A percentile compares a stretch with the other conserved stretches of the same genome.
phyloP scores from a whole-genome alignment of 2,113 vertebrate genomes.

The Heterochromis multidens region DNA sequence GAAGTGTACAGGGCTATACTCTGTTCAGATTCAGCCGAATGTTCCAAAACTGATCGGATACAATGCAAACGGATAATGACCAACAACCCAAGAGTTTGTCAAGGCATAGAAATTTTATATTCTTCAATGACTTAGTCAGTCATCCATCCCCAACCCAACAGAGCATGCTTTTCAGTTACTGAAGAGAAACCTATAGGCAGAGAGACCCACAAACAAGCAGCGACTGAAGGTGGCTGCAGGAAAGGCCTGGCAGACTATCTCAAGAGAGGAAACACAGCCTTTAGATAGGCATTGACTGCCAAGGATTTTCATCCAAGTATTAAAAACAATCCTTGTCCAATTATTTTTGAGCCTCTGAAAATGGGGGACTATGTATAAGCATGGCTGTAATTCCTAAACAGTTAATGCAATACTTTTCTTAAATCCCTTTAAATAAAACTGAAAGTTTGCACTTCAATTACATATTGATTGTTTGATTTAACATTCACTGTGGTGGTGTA shows the following conservation, averaged over 20 bases:
- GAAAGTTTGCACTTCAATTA: not conserved
- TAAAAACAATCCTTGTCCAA: not conserved
- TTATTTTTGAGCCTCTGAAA: not conserved
- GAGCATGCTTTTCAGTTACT: not conserved
- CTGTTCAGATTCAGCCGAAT: rapidly evolving
- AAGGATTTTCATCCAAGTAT: not conserved
- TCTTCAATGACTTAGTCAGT: not conserved
- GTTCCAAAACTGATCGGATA: not conserved
- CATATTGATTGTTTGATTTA: not conserved
- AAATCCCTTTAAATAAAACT: not conserved
- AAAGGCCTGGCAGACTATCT: not conserved
- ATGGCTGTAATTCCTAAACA: not conserved
- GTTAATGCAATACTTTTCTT: not conserved
- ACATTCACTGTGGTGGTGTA: not conserved
- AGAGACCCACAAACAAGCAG: not conserved
- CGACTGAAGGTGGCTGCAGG: not conserved
- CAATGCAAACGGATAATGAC: not conserved
- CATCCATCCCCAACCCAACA: not conserved
- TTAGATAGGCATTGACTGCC: rapidly evolving
- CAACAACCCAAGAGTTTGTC: not conserved
- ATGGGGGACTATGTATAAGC: not conserved
- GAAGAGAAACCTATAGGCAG: not conserved
- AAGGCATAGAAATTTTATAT: not conserved
- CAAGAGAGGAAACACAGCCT: not conserved
- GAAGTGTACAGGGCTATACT: not conserved